Evolutionary conservation across 2,113 vertebrate species (phyloP).

Genomic region (Erpornis zantholeuca): DNA sequence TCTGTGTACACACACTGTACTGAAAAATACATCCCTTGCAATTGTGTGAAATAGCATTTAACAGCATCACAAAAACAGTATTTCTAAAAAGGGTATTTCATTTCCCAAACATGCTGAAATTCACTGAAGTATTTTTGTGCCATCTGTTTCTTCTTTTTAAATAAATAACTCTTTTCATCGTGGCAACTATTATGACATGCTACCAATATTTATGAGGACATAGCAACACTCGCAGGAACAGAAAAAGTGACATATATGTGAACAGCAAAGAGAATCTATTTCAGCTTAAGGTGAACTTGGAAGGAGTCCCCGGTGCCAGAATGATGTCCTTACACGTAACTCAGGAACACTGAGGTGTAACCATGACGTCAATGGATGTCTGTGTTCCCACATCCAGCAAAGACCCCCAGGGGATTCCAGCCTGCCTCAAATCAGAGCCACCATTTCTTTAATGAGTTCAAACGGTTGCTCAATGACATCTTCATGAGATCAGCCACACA

Average conservation of each 20-base stretch:
- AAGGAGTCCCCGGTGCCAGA: not conserved
- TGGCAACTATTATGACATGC: not conserved
- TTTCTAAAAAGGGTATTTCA: not conserved
- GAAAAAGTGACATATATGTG: not conserved
- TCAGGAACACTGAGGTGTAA: not conserved
- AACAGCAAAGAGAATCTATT: not conserved
- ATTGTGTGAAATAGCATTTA: not conserved
- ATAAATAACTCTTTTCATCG: not conserved
- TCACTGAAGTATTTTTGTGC: not conserved
- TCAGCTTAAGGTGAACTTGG: not conserved
- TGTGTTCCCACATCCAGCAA: not conserved
- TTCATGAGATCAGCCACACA: not conserved
- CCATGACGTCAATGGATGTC: not conserved
- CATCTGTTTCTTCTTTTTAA: slow-evolving; percentile 5
- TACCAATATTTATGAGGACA: not conserved
- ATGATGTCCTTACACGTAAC: not conserved
- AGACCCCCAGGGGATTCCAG: not conserved
- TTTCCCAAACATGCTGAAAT: not conserved
- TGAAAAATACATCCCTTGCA: not conserved
- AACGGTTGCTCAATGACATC: not conserved
- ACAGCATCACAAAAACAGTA: not conserved
- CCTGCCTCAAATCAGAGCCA: not conserved
- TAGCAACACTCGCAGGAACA: not conserved
- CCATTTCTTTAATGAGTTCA: not conserved
- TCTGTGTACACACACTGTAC: not conserved